Base-by-base conservation (phyloP, 2,113 vertebrate species). In the Tyto alba region DNA sequence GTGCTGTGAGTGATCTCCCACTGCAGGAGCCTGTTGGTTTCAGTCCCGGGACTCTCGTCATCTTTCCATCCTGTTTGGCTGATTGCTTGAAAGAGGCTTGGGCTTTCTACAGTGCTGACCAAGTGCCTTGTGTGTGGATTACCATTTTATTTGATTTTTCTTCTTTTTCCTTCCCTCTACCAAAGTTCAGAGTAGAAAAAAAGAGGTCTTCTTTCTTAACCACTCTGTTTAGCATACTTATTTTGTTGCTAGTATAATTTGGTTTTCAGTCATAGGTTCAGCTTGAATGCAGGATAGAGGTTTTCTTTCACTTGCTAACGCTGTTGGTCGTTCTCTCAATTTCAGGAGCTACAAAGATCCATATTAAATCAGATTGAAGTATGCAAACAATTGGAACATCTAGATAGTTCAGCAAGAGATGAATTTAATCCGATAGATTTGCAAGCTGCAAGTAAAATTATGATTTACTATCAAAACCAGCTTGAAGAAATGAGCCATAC, bases 391-490 rank as follows among this genome's bases (percentile, higher is more conserved):
- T 92, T 99, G 40, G 97, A 98, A 83, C 96, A 98, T 7, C 95
- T 98, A 3, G 94, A 85, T 34, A 95, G 76, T 97, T 96, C 76
- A 97, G 95, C 47, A 45, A 83, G 86, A 25, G 72, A 95, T 72
- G 96, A 98, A 26, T 97, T 99, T 52, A 98, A 99, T 92, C 98
- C 98, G 29, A 74, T 97, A 29, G 99, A 99, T 75, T 93, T 98
- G 16, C 93, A 96, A 27, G 98, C 98, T 41, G 92, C 98, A 26
- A 97, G 97, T 55, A 96, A 96, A 11, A 97, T 99, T 81, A 97
- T 98, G 7, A 78, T 97, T 67, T 96, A 98, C 62, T 99, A 98
- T 97, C 98, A 96, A 94, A 96, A 90, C 52, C 98, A 98, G 14
- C 98, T 99, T 29, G 98, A 99, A 89, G 98, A 98, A 63, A 97